These are phyloP conservation scores for Hydrocynus forskahlii DNA, from an alignment of 2,797 vertebrate species.

Conservation along the genomic window DNA sequence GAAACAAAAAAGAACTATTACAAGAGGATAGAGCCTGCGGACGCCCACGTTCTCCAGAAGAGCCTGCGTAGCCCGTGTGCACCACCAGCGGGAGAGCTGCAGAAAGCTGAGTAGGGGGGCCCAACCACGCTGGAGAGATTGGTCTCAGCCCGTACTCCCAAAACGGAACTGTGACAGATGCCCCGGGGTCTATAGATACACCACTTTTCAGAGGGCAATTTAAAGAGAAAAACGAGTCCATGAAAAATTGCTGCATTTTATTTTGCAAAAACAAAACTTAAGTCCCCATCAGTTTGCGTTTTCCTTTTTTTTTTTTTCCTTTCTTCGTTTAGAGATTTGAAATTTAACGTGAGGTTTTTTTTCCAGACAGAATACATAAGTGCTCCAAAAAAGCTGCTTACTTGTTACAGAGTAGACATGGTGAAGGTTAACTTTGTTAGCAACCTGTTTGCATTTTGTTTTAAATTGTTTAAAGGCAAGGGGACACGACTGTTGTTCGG, in stretches of 20 bases:
- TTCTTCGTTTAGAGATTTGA: conserved; percentile 68
- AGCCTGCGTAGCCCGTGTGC: conserved; percentile 92
- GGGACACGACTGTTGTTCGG: conserved; percentile 68
- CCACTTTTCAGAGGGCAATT: conserved; percentile 83
- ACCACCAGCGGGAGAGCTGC: conserved; percentile 89
- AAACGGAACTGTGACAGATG: conserved; percentile 83
- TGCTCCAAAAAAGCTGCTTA: conserved; percentile 71
- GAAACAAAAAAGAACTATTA: conserved; percentile 99
- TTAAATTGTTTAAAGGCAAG: conserved; percentile 71
- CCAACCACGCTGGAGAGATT: conserved; percentile 75
- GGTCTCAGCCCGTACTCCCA: conserved; percentile 81
- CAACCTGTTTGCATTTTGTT: conserved; percentile 74
- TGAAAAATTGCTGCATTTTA: conserved; percentile 77
- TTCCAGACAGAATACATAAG: conserved; percentile 66
- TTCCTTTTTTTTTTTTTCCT: conserved; percentile 58
- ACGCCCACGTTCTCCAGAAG: conserved; percentile 98
- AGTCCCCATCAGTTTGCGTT: conserved; percentile 68
- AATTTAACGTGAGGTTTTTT: conserved; percentile 57
- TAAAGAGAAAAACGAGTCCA: conserved; percentile 79
- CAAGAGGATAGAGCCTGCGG: conserved; percentile 99
- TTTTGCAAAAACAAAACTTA: conserved; percentile 71
- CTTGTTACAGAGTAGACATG: conserved; percentile 67
- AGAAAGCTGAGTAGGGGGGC: conserved; percentile 89
- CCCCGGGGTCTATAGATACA: conserved; percentile 78
- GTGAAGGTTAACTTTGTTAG: conserved; percentile 68